phyloP scores from a whole-genome alignment of 2,113 vertebrate genomes.

The Cephalopholis sonnerati region DNA sequence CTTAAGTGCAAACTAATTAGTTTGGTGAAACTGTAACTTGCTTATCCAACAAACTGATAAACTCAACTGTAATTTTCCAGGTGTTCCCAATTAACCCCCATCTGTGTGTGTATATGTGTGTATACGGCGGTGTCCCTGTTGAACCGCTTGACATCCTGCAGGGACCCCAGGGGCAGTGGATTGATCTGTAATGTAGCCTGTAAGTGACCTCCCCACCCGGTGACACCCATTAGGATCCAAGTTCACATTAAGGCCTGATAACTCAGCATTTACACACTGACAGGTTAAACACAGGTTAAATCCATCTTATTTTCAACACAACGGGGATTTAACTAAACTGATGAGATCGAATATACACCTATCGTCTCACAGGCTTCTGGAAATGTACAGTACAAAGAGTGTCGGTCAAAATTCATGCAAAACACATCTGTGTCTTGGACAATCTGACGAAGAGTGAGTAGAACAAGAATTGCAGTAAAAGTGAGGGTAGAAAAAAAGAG shows the following conservation, averaged over 20 bases:
- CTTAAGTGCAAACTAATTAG: slow-evolving; percentile 8
- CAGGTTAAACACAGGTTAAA: slow-evolving; percentile 17
- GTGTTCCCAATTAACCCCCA: slow-evolving; percentile 33
- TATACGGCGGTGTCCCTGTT: slow-evolving; percentile 12
- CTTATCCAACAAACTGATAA: slow-evolving; percentile 33
- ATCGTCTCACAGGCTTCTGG: background rate
- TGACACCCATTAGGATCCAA: slow-evolving; percentile 61
- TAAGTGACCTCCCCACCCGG: slow-evolving; percentile 76
- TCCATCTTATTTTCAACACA: slow-evolving; percentile 4
- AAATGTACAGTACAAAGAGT: background rate
- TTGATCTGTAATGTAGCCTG: slow-evolving; percentile 82
- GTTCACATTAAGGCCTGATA: slow-evolving; percentile 39
- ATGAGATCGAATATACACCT: background rate
- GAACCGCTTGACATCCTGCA: slow-evolving; percentile 63
- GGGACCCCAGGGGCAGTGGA: slow-evolving; percentile 68
- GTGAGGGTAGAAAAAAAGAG: background rate
- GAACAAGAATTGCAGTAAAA: background rate
- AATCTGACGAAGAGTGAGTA: background rate
- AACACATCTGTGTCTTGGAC: background rate
- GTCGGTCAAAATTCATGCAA: background rate
- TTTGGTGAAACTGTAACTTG: background rate
- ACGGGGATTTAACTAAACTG: background rate
- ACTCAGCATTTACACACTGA: slow-evolving; percentile 30
- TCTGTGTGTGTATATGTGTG: background rate
- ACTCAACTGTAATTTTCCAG: slow-evolving; percentile 22